Evolutionary conservation across 2,797 vertebrate species (phyloP), one percentile per base, ranked within the genome.

Genomic region (Nyctibius grandis): DNA sequence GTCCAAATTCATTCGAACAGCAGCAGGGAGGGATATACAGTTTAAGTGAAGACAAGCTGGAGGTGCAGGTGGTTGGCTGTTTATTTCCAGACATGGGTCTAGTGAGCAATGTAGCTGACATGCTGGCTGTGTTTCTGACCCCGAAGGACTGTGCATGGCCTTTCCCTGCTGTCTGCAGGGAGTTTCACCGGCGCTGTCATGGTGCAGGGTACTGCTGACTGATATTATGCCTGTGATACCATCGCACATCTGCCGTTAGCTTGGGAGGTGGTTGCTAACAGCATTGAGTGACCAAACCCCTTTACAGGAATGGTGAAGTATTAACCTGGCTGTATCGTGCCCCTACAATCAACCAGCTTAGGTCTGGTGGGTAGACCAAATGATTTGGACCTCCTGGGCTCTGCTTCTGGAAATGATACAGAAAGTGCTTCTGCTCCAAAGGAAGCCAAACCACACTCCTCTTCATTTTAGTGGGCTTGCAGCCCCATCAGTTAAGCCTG

Each of bases 91-190:
- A 29, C 6, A 5, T 8, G 42, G 29, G 8, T 48, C 11, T 65
- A 3, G 1, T 20, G 20, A 73, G 5, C n/a, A 59, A 3, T 1
- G 14, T 44, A 77, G 26, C 45, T 48, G 34, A 12, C 0, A 2
- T 31, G 22, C 23, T 68, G 33, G 50, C 60, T 44, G n/a, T 74
- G 9, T 38, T 61, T 12, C 44, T 78, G 74, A 81, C 25, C 20
- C 36, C n/a, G 18, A 44, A 69, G 9, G n/a, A 6, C 59, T 36
- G 19, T 47, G 25, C 25, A 79, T 54, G 82, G 33, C 34, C 36
- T 50, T 78, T 89, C 15, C 38, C 42, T 4, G 0, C 44, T 44
- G 7, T 34, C 44, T 91, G 22, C 21, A 28, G 26, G 53, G 79
- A 59, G 22, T 60, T 70, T 34, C 53, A 92, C 21, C 40, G 53